Conservation (phyloP, 2,888 invertebrate genomes). For the Agapostemon virescens region DNA sequence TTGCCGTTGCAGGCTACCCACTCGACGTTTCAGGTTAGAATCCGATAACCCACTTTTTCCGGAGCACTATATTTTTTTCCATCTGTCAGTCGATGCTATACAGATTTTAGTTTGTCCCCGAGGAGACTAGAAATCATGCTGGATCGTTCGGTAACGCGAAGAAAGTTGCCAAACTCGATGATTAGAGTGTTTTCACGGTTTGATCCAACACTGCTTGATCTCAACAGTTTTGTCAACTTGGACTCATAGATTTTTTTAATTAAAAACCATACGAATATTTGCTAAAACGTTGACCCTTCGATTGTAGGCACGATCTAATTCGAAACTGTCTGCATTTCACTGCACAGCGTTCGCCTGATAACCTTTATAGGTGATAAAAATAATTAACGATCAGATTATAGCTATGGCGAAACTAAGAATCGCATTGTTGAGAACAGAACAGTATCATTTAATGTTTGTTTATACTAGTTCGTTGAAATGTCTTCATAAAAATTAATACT, state of each 20-base stretch:
- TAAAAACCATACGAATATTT: background rate
- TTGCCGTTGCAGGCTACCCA: conserved; percentile 51
- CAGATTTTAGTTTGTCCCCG: background rate
- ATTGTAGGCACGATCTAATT: background rate
- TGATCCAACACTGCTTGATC: background rate
- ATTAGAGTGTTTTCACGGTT: background rate
- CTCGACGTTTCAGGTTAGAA: conserved; percentile 72
- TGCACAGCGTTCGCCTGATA: background rate
- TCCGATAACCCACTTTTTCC: conserved; percentile 71
- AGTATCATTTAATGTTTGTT: background rate
- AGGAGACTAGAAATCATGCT: background rate
- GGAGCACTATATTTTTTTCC: conserved; percentile 14
- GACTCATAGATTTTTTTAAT: background rate
- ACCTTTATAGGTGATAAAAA: background rate
- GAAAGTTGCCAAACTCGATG: background rate
- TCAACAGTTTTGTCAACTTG: background rate
- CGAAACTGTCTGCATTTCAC: background rate
- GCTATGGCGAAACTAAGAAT: background rate
- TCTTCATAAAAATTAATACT: background rate
- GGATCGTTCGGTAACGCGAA: background rate
- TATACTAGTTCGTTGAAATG: background rate
- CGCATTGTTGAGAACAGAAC: background rate
- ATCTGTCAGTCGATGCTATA: background rate
- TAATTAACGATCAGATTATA: background rate
- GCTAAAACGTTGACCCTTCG: background rate